These are phyloP conservation scores for Procambarus clarkii DNA, from an alignment of 1,140 invertebrate genomes.

Conservation along the genomic window DNA sequence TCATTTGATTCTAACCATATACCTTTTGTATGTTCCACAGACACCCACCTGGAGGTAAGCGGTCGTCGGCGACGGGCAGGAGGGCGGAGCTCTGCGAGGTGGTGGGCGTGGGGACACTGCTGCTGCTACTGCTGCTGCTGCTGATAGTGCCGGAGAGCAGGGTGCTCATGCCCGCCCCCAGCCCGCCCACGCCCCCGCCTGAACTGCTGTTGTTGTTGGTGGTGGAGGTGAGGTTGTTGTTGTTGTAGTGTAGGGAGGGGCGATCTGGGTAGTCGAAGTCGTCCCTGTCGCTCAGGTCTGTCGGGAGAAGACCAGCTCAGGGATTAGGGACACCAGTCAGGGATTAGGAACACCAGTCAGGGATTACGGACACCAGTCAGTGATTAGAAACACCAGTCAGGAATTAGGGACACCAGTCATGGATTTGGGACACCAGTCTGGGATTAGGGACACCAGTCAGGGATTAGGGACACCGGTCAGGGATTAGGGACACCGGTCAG, in stretches of 20 bases:
- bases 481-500: too few species aligned
- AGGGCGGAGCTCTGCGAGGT: slow-evolving; percentile 66
- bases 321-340: too few species aligned
- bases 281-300: slow-evolving; percentile 57
- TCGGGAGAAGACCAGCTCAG: neutral
- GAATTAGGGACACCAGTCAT: too few species aligned
- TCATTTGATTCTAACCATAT: too few species aligned
- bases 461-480: too few species aligned
- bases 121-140: slow-evolving; percentile 70
- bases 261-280: slow-evolving; percentile 63
- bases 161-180: slow-evolving; percentile 13
- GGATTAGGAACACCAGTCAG: too few species aligned
- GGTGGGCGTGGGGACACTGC: slow-evolving; percentile 63
- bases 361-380: too few species aligned
- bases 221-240: slow-evolving; percentile 47
- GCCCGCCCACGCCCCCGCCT: neutral
- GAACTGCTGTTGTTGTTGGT: slow-evolving; percentile 38
- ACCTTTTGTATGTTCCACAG: too few species aligned
- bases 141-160: slow-evolving; percentile 51
- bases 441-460: too few species aligned
- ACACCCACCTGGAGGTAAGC: slow-evolving; percentile 63
- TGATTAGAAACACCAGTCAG: too few species aligned
- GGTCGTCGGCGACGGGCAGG: slow-evolving; percentile 70
- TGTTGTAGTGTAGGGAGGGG: slow-evolving; percentile 54
- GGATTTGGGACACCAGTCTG: too few species aligned